Conservation (phyloP, 2,113 vertebrate genomes). For the Solenodon paradoxus region DNA sequence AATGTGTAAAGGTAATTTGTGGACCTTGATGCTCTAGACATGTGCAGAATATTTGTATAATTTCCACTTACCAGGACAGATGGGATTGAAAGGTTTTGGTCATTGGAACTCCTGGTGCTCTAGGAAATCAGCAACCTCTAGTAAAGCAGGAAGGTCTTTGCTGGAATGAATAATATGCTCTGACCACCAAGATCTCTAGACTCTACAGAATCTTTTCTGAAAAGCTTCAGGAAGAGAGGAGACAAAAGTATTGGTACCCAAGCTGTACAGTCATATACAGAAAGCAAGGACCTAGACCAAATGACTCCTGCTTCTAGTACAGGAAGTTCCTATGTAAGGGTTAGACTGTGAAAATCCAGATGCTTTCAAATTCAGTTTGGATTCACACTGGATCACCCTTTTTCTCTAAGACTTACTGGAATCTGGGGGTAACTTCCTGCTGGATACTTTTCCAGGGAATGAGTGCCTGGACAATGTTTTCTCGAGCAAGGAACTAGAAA, state of each 20-base stretch:
- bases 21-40: not conserved
- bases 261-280: not conserved
- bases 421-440: not conserved
- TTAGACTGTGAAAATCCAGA: not conserved
- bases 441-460: not conserved
- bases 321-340: not conserved
- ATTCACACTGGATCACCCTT: not conserved
- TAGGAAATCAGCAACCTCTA: not conserved
- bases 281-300: not conserved
- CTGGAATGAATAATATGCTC: not conserved
- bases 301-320: not conserved
- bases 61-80: not conserved
- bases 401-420: not conserved
- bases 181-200: not conserved
- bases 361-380: too few species aligned
- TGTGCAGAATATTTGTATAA: not conserved
- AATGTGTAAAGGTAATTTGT: not conserved
- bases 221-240: not conserved
- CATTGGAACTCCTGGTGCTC: not conserved
- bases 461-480: not conserved
- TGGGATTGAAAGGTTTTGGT: not conserved
- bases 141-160: not conserved
- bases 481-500: not conserved
- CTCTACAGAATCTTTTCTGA: not conserved
- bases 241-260: not conserved